Conservation (phyloP, 2,113 vertebrate species). For the Rhinopithecus roxellana region DNA sequence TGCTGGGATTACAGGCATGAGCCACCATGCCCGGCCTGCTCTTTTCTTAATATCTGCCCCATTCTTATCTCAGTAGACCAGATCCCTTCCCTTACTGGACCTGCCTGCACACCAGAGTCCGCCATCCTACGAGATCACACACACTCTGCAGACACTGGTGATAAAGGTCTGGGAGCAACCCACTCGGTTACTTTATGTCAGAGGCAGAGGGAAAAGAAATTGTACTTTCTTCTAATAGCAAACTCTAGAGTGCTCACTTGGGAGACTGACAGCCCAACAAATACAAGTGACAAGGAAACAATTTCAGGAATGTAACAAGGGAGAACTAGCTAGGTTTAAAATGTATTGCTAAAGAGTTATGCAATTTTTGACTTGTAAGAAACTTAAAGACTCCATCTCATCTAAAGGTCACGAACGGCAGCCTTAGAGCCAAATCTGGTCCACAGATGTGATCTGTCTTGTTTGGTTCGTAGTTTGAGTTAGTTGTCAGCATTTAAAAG, state of each 20-base stretch:
- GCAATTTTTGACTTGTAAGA: neutral
- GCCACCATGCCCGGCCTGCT: neutral
- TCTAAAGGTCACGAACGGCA: neutral
- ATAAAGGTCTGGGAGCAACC: neutral
- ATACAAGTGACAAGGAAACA: neutral
- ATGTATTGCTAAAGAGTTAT: neutral
- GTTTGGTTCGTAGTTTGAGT: neutral
- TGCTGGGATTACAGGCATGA: too few relatives aligned
- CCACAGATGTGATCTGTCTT: neutral
- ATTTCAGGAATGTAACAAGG: neutral
- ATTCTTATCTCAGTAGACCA: conserved; percentile 49
- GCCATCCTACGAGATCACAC: neutral
- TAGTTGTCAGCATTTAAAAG: neutral
- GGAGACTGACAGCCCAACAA: neutral
- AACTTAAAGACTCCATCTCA: neutral
- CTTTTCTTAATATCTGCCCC: neutral
- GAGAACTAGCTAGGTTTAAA: neutral
- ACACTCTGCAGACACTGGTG: neutral
- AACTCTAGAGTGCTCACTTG: neutral
- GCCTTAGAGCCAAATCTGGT: conserved; percentile 24
- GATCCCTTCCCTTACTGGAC: neutral
- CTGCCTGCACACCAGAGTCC: neutral
- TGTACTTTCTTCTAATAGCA: neutral
- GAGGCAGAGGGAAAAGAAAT: neutral
- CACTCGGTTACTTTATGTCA: neutral